These are phyloP conservation scores for Athripsodes cinereus DNA, from an alignment of 2,888 invertebrate genomes.

Conservation along the genomic window DNA sequence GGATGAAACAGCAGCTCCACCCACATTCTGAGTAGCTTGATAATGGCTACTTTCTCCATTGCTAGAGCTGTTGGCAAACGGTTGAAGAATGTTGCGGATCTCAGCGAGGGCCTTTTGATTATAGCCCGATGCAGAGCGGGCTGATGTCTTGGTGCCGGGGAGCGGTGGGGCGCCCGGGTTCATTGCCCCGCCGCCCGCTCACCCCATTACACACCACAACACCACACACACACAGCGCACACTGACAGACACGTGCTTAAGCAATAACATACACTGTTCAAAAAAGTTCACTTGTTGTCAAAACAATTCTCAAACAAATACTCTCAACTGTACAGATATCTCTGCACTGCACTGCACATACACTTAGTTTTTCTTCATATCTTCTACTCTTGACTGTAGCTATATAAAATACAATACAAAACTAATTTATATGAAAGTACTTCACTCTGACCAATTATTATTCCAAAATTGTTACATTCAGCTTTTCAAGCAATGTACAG, in stretches of 20 bases:
- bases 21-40: slow-evolving; percentile 32
- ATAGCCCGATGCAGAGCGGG: slow-evolving; percentile 71
- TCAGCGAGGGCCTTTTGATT: slow-evolving; percentile 83
- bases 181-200: slow-evolving; percentile 56
- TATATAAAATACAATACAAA: no score
- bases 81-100: slow-evolving; percentile 75
- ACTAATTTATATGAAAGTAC: no score
- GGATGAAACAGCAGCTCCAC: slow-evolving; percentile 55
- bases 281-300: no score
- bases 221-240: slow-evolving; percentile 46
- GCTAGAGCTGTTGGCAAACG: slow-evolving; percentile 66
- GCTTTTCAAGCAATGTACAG: no score
- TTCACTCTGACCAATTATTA: no score
- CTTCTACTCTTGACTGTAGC: no score
- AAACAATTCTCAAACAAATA: no score
- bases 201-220: slow-evolving; percentile 52
- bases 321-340: no score
- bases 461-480: no score
- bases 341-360: no score
- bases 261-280: no score
- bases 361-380: no score
- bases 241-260: slow-evolving; percentile 31
- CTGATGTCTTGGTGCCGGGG: slow-evolving; percentile 56
- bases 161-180: slow-evolving; percentile 54
- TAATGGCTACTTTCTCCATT: slow-evolving; percentile 49